Percentiles rank a stretch among this genome's conserved stretches.
Evolutionary conservation across 2,113 vertebrate species (phyloP).

Genomic region (Calidris pugnax): DNA sequence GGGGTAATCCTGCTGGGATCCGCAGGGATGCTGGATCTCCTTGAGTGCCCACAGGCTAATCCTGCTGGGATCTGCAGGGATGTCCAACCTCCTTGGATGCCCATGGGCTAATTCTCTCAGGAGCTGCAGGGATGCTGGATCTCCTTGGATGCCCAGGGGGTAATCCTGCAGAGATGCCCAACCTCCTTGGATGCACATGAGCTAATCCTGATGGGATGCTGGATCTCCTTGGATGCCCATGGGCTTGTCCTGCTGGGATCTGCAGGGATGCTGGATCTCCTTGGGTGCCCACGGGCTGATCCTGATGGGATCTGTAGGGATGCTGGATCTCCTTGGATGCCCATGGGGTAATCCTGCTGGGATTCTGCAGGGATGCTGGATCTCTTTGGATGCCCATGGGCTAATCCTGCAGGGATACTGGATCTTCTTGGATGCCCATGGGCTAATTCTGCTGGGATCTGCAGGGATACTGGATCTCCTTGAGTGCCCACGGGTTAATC

Average conservation of each 20-base stretch:
- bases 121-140: too few relatives aligned
- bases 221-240: fast-evolving
- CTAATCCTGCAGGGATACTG: too few relatives aligned
- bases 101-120: too few relatives aligned
- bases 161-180: not conserved
- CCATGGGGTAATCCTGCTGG: not conserved
- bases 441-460: not conserved
- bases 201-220: not conserved
- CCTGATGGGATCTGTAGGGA: not conserved
- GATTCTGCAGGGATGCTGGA: fast-evolving
- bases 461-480: not conserved
- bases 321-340: not conserved
- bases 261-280: fast-evolving
- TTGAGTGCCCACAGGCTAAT: too few relatives aligned
- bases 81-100: too few relatives aligned
- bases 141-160: not conserved
- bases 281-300: not conserved
- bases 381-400: not conserved
- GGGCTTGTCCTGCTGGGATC: not conserved
- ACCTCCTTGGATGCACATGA: not conserved
- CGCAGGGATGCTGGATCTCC: too few relatives aligned
- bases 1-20: too few relatives aligned
- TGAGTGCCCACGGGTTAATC: not conserved
- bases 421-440: not conserved
- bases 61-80: too few relatives aligned